A percentile compares a stretch with the other conserved stretches of the same genome.
These are phyloP conservation scores for Coecobrya sp. DNA, from an alignment of 2,888 invertebrate genomes.

Conservation along the genomic window DNA sequence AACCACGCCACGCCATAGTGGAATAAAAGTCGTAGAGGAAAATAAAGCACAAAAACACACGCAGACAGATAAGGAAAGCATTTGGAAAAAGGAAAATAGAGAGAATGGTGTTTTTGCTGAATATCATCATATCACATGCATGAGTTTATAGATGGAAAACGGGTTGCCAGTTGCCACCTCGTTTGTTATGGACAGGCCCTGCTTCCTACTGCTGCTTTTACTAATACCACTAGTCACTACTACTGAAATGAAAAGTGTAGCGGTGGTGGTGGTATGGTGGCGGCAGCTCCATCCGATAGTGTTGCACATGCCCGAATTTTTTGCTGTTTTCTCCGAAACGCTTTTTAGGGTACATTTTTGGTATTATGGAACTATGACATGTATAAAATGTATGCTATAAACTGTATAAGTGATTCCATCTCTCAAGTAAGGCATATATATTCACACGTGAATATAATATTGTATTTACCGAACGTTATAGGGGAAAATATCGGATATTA, in stretches of 20 bases:
- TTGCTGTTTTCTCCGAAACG: constrained; percentile 54
- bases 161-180: constrained; percentile 65
- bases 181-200: constrained; percentile 35
- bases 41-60: constrained; percentile 3
- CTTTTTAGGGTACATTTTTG: constrained; percentile 1
- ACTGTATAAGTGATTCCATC: not conserved
- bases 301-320: constrained; percentile 77
- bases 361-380: not conserved
- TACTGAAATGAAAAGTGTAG: constrained; percentile 30
- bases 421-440: not conserved
- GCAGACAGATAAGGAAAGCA: constrained; percentile 18
- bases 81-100: constrained; percentile 13
- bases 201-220: not conserved
- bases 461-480: not conserved
- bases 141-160: constrained; percentile 42
- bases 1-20: constrained; percentile 9
- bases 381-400: not conserved
- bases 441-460: not conserved
- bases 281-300: constrained; percentile 36
- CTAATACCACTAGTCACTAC: constrained; percentile 12
- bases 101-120: not conserved
- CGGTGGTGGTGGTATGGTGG: constrained; percentile 35
- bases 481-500: not conserved
- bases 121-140: constrained; percentile 5
- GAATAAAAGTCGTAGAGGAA: not conserved